Evolutionary conservation across 1,140 invertebrate species (phyloP).

Genomic region (Aphaenogaster rudis): DNA sequence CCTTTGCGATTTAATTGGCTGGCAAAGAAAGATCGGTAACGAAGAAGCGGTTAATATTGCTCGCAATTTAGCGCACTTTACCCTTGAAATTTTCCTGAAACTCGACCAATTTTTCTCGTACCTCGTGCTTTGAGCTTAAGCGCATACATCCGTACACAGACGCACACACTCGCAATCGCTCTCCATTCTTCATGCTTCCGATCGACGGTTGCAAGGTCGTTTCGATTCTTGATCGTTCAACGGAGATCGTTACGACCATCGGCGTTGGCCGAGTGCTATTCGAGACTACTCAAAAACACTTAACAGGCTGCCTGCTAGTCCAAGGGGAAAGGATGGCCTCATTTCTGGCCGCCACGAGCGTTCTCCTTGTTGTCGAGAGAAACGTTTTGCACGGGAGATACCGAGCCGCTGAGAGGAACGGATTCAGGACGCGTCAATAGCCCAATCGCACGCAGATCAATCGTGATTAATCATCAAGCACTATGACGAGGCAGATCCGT

Average conservation of each 20-base stretch:
- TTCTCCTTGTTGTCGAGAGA: constrained; percentile 54
- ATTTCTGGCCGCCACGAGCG: constrained; percentile 33
- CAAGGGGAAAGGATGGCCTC: constrained; percentile 56
- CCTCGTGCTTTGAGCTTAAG: constrained; percentile 45
- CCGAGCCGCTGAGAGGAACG: constrained; percentile 7
- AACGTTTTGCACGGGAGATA: constrained; percentile 36
- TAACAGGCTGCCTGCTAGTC: constrained; percentile 22
- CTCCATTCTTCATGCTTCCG: constrained; percentile 46
- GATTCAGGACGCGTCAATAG: constrained; percentile 27
- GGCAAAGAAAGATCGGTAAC: not conserved
- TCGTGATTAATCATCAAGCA: constrained; percentile 31
- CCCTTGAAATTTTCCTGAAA: not conserved
- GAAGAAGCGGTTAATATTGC: not conserved
- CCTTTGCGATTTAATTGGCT: not conserved
- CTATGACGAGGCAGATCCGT: constrained; percentile 28
- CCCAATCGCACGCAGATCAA: constrained; percentile 8
- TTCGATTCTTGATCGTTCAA: constrained; percentile 30
- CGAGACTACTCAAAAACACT: constrained; percentile 31
- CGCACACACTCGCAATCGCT: constrained; percentile 24
- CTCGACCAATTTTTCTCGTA: constrained; percentile 55
- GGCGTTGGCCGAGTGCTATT: constrained; percentile 12
- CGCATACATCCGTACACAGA: constrained; percentile 23
- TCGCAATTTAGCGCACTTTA: not conserved
- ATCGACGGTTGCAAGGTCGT: constrained; percentile 58
- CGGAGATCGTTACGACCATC: constrained; percentile 52